phyloP scores from a whole-genome alignment of 2,797 vertebrate genomes.

The Spinus pinus region DNA sequence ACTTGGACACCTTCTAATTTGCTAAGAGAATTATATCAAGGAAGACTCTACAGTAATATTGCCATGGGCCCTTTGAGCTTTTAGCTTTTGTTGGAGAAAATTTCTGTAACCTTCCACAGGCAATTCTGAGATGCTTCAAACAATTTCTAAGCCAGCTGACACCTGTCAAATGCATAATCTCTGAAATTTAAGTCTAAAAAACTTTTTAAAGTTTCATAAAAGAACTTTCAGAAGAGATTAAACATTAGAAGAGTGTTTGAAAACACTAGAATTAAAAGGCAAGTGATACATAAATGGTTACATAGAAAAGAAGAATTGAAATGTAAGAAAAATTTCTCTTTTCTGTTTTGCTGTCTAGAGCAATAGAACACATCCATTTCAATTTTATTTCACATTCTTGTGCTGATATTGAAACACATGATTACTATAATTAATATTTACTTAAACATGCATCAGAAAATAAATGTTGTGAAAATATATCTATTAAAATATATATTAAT shows the following conservation, averaged over 20 bases:
- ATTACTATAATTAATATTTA: background rate
- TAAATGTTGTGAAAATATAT: too few species aligned
- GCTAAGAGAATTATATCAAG: background rate
- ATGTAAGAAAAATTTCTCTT: background rate
- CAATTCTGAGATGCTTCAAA: background rate
- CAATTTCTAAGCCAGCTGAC: background rate
- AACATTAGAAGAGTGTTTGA: background rate
- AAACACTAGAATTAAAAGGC: background rate
- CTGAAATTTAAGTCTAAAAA: background rate
- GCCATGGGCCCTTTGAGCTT: background rate
- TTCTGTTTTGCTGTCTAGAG: background rate
- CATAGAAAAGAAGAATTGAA: background rate
- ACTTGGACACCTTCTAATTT: background rate
- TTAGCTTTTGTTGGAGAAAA: background rate
- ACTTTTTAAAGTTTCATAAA: background rate
- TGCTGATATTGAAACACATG: background rate
- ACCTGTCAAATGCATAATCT: background rate
- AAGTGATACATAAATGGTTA: background rate
- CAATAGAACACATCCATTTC: background rate
- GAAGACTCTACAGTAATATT: background rate
- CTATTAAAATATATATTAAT: too few species aligned
- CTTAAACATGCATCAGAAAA: background rate
- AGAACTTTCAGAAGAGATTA: background rate
- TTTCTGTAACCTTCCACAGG: background rate
- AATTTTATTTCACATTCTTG: background rate